Conservation (phyloP, 2,797 vertebrate species). For the Petrocephalus sullivani region DNA sequence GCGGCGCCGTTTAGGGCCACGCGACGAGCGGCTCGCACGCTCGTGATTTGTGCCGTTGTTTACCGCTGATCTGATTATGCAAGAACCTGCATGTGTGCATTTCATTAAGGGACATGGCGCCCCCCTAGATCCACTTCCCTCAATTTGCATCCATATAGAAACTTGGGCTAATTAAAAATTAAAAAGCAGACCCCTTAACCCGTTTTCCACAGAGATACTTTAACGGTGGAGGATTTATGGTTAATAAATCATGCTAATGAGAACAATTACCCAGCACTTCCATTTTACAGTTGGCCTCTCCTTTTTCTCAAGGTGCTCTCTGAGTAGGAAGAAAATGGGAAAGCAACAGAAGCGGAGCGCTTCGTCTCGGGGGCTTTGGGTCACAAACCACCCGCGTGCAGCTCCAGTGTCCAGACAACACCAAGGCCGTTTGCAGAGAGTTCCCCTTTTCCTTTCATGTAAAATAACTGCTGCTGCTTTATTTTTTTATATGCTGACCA, state of each 20-base stretch:
- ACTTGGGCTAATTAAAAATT: conserved; percentile 68
- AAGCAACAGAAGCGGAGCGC: conserved; percentile 42
- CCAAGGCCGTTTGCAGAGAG: conserved; percentile 31
- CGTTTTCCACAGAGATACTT: conserved; percentile 47
- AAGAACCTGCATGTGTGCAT: conserved; percentile 44
- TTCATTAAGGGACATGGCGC: conserved; percentile 58
- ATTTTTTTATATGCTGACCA: conserved; percentile 14
- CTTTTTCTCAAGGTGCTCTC: conserved; percentile 29
- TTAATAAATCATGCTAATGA: conserved; percentile 65
- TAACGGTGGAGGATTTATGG: conserved; percentile 50
- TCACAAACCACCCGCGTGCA: conserved; percentile 26
- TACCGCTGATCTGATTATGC: conserved; percentile 56
- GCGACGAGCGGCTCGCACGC: conserved; percentile 48
- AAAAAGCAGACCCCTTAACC: conserved; percentile 60
- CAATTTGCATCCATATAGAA: conserved; percentile 53
- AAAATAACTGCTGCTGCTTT: conserved; percentile 1
- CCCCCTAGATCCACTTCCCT: conserved; percentile 50
- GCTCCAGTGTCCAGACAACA: not conserved
- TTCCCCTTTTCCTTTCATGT: conserved; percentile 36
- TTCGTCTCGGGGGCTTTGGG: conserved; percentile 47
- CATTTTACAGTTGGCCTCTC: conserved; percentile 31
- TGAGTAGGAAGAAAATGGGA: conserved; percentile 35
- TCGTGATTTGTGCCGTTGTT: conserved; percentile 59
- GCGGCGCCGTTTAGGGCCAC: conserved; percentile 57
- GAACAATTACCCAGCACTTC: conserved; percentile 56